Evolutionary conservation across 2,113 vertebrate genomes (phyloP), one percentile per base, ranked within the genome.

Genomic region (Balaeniceps rex): DNA sequence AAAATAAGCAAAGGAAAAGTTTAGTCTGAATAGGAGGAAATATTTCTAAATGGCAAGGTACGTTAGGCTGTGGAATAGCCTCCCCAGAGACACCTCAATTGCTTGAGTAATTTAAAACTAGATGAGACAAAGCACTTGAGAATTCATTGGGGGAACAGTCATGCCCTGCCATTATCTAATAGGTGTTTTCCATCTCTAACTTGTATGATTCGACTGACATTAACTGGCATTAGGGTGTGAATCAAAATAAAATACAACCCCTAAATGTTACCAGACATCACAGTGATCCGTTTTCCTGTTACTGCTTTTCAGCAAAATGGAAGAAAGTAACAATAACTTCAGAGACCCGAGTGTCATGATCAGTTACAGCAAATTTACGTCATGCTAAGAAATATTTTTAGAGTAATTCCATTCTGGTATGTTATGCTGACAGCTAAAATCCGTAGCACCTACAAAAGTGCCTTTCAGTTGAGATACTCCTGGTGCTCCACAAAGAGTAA

Each of bases 21-120:
- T 90, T 79, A 63, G 42, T 76, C 66, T 94, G 58, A 93, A 95
- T 10, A 77, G 80, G 24, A 95, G 58, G 72, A 95, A 95, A 90
- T 93, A 94, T 92, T 96, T 82, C 94, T 70, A 92, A 95, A 95
- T 78, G 55, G 74, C 52, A 75, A 92, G 57, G 72, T 92, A 72
- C 4, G 15, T 94, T 78, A 74, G 52, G 25, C 66, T 88, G 76
- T 82, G 72, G 57, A 93, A 92, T 57, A 92, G 21, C 66, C n/a
- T 72, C 93, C 90, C 74, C n/a, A 84, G 95, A 87, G 94, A 93
- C 76, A 44, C 16, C 51, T 88, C 85, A 91, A 64, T 88, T 95
- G 69, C 90, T 65, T 80, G 64, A 95, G 87, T 85, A 90, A 95
- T 80, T 94, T 96, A 94, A 95, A 92, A 93, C 63, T 71, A 71